Base-by-base conservation (phyloP, 2,888 invertebrate genomes). In the Sesia apiformis region DNA sequence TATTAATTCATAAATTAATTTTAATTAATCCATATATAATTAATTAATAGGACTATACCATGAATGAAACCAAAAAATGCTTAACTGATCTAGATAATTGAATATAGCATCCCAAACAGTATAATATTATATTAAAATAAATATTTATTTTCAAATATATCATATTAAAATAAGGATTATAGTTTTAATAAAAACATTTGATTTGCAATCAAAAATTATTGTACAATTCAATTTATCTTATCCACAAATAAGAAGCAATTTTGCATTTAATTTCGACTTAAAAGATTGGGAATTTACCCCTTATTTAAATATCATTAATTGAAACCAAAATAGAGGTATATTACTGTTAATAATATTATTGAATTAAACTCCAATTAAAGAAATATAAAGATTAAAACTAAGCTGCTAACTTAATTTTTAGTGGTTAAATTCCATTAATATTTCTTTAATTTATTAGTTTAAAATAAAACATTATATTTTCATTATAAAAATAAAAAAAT, bases 391-490 rank as follows among this genome's bases (percentile, higher is more conserved):
- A 72, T 77, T 75, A 72, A 79, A 75, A 74, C 78, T 82, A 91
- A 92, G 92, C 92, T 91, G 90, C 92, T 92, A 92, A 93, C 91
- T 92, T 91, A 86, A 85, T 80, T 82, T 76, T 78, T 90, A 90
- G 90, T 90, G 81, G 74, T 74, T 81, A 65, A 81, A 74, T 66
- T 72, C 23, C 81, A 82, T 84, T 83, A 81, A 81, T 82, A 82
- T 81, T 90, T 90, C 89, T 90, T 40, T n/a, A n/a, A 8, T 53
- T 53, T 54, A 54, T 84, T 90, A 92, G 90, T 92, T 92, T 91
- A 92, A 81, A 42, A 1, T 58, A 91, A 92, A 91, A 92, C 91
- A 71, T 91, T 92, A 91, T 87, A 91, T 90, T 92, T 92, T 92
- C 91, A 92, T 69, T 91, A 87, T 91, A 91, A 91, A 90, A 90